These are phyloP conservation scores for Amphimedon queenslandica DNA, from an alignment of 37 sponge, comb jelly and placozoan genomes.

Conservation along the genomic window DNA sequence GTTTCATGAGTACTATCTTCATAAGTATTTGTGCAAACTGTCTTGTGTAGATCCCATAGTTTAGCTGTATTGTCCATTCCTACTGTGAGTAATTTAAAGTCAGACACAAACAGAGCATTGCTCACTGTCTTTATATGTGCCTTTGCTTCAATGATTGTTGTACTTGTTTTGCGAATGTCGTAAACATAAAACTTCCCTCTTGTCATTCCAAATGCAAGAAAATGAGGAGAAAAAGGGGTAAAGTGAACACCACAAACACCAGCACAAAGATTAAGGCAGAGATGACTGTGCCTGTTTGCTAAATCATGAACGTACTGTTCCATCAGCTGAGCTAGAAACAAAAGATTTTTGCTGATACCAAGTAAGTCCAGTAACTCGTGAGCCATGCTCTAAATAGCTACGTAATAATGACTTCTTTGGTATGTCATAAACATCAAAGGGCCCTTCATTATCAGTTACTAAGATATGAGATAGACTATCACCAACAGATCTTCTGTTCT, in stretches of 20 bases:
- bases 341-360: neutral
- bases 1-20: neutral
- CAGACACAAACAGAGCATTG: neutral
- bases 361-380: neutral
- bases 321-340: constrained; percentile 1
- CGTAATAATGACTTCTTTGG: neutral
- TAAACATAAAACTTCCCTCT: neutral
- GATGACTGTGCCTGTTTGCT: neutral
- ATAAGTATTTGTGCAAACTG: neutral
- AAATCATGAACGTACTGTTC: neutral
- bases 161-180: neutral
- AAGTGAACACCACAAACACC: neutral
- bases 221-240: neutral
- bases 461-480: neutral
- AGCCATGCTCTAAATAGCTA: neutral
- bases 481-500: neutral
- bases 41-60: neutral
- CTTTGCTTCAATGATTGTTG: neutral
- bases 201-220: neutral
- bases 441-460: neutral
- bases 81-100: neutral
- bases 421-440: neutral
- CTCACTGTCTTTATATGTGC: neutral
- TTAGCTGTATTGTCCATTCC: neutral
- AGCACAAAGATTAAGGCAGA: neutral